Percentiles rank a stretch among this genome's conserved stretches.
These are phyloP conservation scores for Neostethus bicornis DNA, from an alignment of 2,797 vertebrate genomes.

Conservation along the genomic window DNA sequence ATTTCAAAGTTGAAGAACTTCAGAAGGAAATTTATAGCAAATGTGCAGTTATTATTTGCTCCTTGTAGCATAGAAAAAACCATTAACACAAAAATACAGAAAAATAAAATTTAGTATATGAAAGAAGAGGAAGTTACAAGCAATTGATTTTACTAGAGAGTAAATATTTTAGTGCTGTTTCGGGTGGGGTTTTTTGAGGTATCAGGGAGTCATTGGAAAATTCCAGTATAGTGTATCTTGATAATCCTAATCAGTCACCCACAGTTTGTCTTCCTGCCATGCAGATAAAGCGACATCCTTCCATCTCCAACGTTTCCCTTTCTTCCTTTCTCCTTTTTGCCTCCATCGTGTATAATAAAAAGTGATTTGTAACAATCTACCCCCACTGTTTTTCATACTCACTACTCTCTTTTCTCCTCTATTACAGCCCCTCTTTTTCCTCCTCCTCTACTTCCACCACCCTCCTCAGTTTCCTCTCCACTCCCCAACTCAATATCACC, in stretches of 20 bases:
- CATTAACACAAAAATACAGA: not conserved
- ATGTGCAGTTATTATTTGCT: constrained; percentile 26
- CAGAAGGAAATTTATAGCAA: constrained; percentile 30
- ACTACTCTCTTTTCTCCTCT: constrained; percentile 56
- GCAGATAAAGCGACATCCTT: constrained; percentile 70
- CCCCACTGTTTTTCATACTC: constrained; percentile 63
- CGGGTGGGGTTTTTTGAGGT: constrained; percentile 52
- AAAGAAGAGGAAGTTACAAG: constrained; percentile 46
- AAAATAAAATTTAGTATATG: constrained; percentile 27
- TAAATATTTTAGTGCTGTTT: constrained; percentile 63
- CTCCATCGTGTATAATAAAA: constrained; percentile 62
- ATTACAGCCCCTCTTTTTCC: constrained; percentile 10
- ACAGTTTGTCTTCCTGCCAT: constrained; percentile 66
- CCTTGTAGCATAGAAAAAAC: constrained; percentile 33
- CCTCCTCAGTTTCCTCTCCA: constrained; percentile 71
- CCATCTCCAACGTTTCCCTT: constrained; percentile 52
- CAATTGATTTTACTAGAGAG: constrained; percentile 52
- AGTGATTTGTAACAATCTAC: constrained; percentile 79
- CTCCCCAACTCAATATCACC: constrained; percentile 76
- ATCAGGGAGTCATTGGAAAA: constrained; percentile 62
- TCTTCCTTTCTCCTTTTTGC: constrained; percentile 54
- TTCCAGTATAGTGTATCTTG: constrained; percentile 54
- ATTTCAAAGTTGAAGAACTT: constrained; percentile 28
- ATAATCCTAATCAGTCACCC: constrained; percentile 76
- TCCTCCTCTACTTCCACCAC: constrained; percentile 33